A percentile compares a stretch with the other conserved stretches of the same genome.
Evolutionary conservation across 2,888 invertebrate species (phyloP).

Genomic region (Microdon myrmicae): DNA sequence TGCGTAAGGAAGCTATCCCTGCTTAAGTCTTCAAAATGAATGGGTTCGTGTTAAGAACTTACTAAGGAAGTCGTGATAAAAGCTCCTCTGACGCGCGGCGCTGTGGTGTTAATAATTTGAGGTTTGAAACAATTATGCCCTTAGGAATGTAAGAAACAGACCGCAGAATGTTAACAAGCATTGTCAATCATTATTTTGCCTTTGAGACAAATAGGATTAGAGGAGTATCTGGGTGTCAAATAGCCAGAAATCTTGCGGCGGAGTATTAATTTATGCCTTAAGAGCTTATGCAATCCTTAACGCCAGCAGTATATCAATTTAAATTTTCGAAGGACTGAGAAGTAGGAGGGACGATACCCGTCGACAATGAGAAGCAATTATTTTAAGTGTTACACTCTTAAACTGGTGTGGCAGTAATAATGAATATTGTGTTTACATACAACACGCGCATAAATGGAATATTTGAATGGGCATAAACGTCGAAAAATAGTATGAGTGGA

Average conservation of each 20-base stretch:
- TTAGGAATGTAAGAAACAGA: constrained; percentile 11
- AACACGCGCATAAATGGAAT: too few species aligned
- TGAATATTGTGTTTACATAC: too few species aligned
- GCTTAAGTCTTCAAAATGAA: constrained; percentile 21
- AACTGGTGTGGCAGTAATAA: too few species aligned
- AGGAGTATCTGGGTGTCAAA: neutral
- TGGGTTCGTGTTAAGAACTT: constrained; percentile 33
- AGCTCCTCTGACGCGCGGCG: too few species aligned
- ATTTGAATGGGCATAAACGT: too few species aligned
- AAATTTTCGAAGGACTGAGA: too few species aligned
- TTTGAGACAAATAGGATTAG: neutral
- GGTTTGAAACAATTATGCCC: constrained; percentile 29
- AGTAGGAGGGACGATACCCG: too few species aligned
- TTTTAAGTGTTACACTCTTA: too few species aligned
- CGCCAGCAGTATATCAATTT: too few species aligned
- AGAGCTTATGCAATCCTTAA: too few species aligned
- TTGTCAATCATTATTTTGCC: constrained; percentile 22
- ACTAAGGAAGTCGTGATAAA: constrained; percentile 13
- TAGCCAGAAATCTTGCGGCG: neutral
- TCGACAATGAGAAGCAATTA: too few species aligned
- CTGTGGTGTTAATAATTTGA: constrained; percentile 23
- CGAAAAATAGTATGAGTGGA: too few species aligned
- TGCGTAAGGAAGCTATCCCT: constrained; percentile 5
- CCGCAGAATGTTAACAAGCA: constrained; percentile 5
- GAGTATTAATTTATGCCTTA: constrained; percentile 30